Evolutionary conservation across 2,113 vertebrate species (phyloP).

Genomic region (Chauna torquata): DNA sequence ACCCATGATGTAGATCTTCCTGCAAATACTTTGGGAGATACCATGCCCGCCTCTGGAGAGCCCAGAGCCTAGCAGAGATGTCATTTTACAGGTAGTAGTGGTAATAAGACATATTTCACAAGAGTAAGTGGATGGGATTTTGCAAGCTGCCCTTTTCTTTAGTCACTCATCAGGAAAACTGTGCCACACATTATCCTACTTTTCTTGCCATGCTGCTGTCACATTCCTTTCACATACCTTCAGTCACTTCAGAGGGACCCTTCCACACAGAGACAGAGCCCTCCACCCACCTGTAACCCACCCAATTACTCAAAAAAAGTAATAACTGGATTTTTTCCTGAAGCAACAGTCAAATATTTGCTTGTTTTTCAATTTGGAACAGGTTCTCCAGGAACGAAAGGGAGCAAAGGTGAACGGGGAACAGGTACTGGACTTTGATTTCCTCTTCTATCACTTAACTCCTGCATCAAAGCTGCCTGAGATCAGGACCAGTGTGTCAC

Average conservation of each 20-base stretch:
- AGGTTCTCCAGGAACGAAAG: conserved; percentile 37
- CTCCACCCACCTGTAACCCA: not conserved
- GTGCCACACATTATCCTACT: not conserved
- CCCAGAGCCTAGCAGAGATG: not conserved
- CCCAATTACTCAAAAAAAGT: not conserved
- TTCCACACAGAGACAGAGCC: not conserved
- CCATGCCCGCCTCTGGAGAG: not conserved
- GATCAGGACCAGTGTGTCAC: accelerated
- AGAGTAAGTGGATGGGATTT: not conserved
- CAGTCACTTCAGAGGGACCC: not conserved
- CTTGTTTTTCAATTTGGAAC: not conserved
- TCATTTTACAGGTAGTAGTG: not conserved
- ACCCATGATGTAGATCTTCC: not conserved
- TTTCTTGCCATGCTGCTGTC: not conserved
- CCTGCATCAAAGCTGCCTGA: not conserved
- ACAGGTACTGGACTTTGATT: conserved; percentile 24
- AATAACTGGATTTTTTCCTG: not conserved
- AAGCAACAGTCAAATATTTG: not conserved
- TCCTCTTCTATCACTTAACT: not conserved
- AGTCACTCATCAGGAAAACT: not conserved
- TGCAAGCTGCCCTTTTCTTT: not conserved
- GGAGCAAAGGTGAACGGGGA: conserved; percentile 67
- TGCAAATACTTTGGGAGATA: not conserved
- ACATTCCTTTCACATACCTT: not conserved
- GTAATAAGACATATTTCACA: not conserved